A percentile compares a stretch with the other conserved stretches of the same genome.
Evolutionary conservation across 1,140 invertebrate genomes (phyloP).

Genomic region (Ooceraea biroi): DNA sequence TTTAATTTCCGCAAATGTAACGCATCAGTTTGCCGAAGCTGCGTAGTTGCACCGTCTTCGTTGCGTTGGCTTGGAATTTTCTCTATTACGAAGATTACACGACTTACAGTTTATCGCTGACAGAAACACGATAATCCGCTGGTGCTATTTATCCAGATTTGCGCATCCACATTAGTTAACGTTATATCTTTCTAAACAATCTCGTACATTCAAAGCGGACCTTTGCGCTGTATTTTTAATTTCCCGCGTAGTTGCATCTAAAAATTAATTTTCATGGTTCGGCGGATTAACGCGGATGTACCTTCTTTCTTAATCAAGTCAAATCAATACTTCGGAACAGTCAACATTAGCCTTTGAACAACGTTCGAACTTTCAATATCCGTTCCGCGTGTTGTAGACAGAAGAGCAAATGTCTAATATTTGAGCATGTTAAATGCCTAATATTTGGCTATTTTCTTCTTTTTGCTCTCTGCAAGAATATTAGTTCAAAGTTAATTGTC

Average conservation of each 20-base stretch:
- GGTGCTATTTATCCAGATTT: too few species aligned
- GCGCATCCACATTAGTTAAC: not conserved
- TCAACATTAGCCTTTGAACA: not conserved
- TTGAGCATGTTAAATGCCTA: slow-evolving; percentile 4
- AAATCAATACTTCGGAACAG: not conserved
- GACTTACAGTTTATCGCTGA: not conserved
- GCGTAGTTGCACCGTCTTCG: not conserved
- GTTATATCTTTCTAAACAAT: not conserved
- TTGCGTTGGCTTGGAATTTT: not conserved
- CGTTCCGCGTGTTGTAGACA: not conserved
- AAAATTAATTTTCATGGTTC: not conserved
- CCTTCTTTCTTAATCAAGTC: not conserved
- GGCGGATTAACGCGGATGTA: not conserved
- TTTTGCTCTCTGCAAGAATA: not conserved
- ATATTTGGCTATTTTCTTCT: slow-evolving; percentile 14
- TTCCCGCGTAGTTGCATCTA: not conserved
- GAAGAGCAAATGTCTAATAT: slow-evolving; percentile 26
- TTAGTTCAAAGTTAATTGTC: not conserved
- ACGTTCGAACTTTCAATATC: not conserved
- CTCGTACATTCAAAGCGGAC: not conserved
- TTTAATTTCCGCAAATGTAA: slow-evolving; percentile 18
- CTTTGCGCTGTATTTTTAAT: not conserved
- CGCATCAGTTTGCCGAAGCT: not conserved
- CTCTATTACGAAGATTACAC: slow-evolving; percentile 1
- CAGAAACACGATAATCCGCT: not conserved